phyloP scores from a whole-genome alignment of 2,797 vertebrate species.

The Sarcoramphus papa region DNA sequence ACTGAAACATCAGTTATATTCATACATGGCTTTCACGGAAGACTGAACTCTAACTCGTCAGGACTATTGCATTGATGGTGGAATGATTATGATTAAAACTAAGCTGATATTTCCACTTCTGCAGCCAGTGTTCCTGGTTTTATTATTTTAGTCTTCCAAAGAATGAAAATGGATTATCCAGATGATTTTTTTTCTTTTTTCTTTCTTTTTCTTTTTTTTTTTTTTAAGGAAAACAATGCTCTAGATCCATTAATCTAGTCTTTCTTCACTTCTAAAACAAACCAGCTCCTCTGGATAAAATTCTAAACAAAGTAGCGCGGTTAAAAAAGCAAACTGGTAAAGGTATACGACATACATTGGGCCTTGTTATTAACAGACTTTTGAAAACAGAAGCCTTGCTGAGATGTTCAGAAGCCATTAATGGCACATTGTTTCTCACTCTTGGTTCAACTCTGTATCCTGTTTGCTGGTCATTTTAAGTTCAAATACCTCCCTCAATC shows the following conservation, averaged over 20 bases:
- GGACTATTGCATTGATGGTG: background rate
- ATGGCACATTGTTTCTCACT: background rate
- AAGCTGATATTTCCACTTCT: conserved; percentile 18
- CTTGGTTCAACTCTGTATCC: background rate
- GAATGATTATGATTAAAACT: conserved; percentile 3
- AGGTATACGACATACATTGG: background rate
- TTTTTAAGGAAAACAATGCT: background rate
- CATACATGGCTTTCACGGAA: background rate
- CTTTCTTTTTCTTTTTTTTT: no score
- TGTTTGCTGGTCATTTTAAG: background rate
- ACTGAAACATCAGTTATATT: background rate
- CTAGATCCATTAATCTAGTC: background rate
- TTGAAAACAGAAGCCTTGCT: background rate
- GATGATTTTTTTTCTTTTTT: background rate
- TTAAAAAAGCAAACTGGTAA: background rate
- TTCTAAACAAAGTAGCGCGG: background rate
- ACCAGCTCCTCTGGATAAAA: background rate
- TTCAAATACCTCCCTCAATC: background rate
- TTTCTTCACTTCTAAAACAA: conserved; percentile 14
- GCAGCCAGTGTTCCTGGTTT: background rate
- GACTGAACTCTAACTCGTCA: background rate
- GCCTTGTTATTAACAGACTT: background rate
- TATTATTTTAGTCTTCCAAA: conserved; percentile 15
- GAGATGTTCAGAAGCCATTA: background rate
- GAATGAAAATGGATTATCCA: conserved; percentile 36